Conservation (phyloP, 1,140 invertebrate species). For the Aradophagus sp. region DNA sequence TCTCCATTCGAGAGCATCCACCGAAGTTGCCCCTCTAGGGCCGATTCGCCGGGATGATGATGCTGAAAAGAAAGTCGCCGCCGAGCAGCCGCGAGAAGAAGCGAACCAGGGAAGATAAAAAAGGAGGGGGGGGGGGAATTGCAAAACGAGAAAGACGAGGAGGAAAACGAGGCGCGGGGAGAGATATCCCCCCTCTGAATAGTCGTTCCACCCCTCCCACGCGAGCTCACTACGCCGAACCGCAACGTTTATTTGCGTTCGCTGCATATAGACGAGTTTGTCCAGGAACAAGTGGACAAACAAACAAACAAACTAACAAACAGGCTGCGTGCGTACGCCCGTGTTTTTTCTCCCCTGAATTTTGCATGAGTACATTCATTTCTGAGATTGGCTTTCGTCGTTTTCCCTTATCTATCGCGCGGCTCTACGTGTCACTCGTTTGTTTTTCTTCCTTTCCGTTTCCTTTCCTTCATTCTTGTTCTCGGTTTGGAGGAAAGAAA, state of each 20-base stretch:
- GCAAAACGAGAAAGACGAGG: constrained; percentile 13
- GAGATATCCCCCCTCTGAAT: too few relatives aligned
- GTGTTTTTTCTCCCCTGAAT: constrained; percentile 63
- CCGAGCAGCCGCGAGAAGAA: constrained; percentile 21
- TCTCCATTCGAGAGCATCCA: constrained; percentile 32
- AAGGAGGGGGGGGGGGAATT: too few relatives aligned
- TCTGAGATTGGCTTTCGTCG: constrained; percentile 66
- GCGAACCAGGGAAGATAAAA: constrained; percentile 20
- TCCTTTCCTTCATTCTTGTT: constrained; percentile 14
- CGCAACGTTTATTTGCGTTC: constrained; percentile 50
- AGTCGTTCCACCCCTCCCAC: too few relatives aligned
- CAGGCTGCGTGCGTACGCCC: constrained; percentile 60
- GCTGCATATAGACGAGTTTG: constrained; percentile 67
- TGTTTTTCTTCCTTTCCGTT: constrained; percentile 31
- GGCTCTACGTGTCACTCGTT: constrained; percentile 28
- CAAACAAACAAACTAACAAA: constrained; percentile 68
- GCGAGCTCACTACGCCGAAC: too few relatives aligned
- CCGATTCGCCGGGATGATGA: constrained; percentile 30
- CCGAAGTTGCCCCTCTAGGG: constrained; percentile 34
- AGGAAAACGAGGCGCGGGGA: constrained; percentile 2
- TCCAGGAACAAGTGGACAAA: constrained; percentile 65
- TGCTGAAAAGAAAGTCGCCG: constrained; percentile 20
- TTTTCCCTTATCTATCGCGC: constrained; percentile 56
- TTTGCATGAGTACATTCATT: constrained; percentile 70
- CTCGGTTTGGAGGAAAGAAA: too few relatives aligned